phyloP scores from a whole-genome alignment of 2,888 invertebrate species.

The Allacma fusca region DNA sequence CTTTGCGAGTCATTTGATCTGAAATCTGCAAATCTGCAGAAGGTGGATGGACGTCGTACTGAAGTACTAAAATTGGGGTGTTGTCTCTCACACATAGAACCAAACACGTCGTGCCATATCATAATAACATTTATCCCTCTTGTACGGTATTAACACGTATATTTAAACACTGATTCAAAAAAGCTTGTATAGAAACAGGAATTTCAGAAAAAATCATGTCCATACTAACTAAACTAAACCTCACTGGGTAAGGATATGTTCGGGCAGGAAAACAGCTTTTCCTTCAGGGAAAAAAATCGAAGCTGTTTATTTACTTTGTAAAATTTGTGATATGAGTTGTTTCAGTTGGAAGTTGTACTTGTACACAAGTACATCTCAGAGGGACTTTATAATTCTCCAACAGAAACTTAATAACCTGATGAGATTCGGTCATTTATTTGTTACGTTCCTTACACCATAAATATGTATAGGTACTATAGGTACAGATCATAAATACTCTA shows the following conservation, averaged over 20 bases:
- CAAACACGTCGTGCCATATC: background rate
- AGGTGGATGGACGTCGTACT: conserved; percentile 12
- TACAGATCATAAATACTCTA: too few species aligned
- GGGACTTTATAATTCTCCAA: background rate
- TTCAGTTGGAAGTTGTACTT: background rate
- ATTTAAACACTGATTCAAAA: background rate
- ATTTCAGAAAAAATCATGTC: background rate
- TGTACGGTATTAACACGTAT: background rate
- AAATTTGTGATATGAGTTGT: background rate
- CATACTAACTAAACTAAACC: background rate
- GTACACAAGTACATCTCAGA: background rate
- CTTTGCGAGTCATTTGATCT: conserved; percentile 2
- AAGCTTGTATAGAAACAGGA: background rate
- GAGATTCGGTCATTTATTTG: too few species aligned
- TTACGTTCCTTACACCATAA: too few species aligned
- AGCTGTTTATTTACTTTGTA: background rate
- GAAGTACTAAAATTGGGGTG: background rate
- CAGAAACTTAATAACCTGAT: background rate
- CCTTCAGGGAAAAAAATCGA: background rate
- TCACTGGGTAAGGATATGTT: background rate
- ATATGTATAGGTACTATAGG: too few species aligned
- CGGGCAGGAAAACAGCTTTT: background rate
- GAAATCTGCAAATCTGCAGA: conserved; percentile 7
- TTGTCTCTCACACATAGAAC: background rate
- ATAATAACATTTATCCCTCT: background rate